These are phyloP conservation scores for Drosophila arawakana DNA, from an alignment of 1,140 invertebrate species.

Conservation along the genomic window DNA sequence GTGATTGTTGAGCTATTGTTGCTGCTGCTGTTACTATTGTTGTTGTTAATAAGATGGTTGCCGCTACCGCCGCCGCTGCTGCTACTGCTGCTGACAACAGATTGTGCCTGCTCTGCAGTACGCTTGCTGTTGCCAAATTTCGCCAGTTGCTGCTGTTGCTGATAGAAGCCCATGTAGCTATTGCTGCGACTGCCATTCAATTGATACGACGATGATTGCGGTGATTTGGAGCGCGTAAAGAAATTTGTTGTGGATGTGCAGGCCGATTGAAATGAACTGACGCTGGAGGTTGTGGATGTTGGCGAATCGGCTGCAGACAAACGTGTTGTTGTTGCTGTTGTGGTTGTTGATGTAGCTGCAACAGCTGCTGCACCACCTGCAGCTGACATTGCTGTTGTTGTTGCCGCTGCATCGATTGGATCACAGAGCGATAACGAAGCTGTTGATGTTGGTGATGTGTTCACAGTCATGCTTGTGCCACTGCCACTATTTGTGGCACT, in stretches of 20 bases:
- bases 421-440: conserved; percentile 11
- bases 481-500: conserved; percentile 66
- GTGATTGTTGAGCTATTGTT: conserved; percentile 30
- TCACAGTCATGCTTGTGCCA: conserved; percentile 66
- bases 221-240: conserved; percentile 41
- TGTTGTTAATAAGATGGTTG: conserved; percentile 3
- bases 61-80: neutral
- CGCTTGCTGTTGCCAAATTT: conserved; percentile 52
- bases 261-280: conserved; percentile 69
- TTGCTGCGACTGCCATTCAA: conserved; percentile 36
- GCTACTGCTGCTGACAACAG: conserved; percentile 50
- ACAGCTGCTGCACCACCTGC: neutral
- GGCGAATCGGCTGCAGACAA: conserved; percentile 44
- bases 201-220: conserved; percentile 22
- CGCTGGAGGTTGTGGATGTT: conserved; percentile 55
- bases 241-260: conserved; percentile 61
- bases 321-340: conserved; percentile 24
- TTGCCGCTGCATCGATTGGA: conserved; percentile 9
- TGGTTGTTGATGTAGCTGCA: neutral
- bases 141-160: conserved; percentile 38
- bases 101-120: conserved; percentile 56
- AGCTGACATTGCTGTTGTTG: conserved; percentile 18
- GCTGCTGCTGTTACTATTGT: conserved; percentile 20
- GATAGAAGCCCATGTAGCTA: conserved; percentile 46
- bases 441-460: conserved; percentile 52